These are phyloP conservation scores for Blastomussa wellsi DNA, from an alignment of 92 coral and sea anemone species.

Conservation along the genomic window DNA sequence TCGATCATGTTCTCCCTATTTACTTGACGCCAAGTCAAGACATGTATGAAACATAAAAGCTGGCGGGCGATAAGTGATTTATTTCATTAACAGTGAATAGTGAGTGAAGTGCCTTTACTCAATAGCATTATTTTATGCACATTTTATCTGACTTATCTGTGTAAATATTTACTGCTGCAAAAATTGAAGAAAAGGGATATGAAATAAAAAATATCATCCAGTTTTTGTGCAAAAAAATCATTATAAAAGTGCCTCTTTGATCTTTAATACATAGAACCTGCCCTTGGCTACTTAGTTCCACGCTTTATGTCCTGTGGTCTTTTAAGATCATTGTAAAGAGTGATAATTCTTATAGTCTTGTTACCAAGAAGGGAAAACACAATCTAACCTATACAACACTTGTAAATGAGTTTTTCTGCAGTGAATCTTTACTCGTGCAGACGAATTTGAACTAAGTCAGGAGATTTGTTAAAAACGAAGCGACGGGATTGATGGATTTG, in stretches of 20 bases:
- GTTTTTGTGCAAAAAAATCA: not conserved
- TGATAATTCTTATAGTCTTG: slow-evolving; percentile 8
- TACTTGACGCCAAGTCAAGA: slow-evolving; percentile 15
- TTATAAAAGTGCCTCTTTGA: not conserved
- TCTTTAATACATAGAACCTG: not conserved
- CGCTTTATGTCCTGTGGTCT: slow-evolving; percentile 3
- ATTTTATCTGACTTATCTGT: not conserved
- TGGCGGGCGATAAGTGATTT: slow-evolving; percentile 23
- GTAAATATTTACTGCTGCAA: slow-evolving; percentile 8
- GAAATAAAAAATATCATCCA: not conserved
- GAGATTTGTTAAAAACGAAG: not conserved
- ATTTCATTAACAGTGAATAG: slow-evolving; percentile 22
- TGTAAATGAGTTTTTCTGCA: not conserved
- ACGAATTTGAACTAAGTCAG: not conserved
- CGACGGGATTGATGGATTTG: not conserved
- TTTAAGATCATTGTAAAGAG: slow-evolving; percentile 1
- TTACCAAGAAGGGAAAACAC: not conserved
- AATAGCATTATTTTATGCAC: slow-evolving; percentile 20
- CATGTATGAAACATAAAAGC: slow-evolving; percentile 5
- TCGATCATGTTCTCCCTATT: too few relatives aligned
- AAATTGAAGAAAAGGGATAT: not conserved
- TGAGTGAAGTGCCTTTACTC: slow-evolving; percentile 16
- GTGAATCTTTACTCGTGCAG: not conserved
- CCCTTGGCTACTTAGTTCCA: slow-evolving; percentile 1
- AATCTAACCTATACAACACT: not conserved